These are phyloP conservation scores for Lochmaea capreae DNA, from an alignment of 2,888 invertebrate genomes.

Conservation along the genomic window DNA sequence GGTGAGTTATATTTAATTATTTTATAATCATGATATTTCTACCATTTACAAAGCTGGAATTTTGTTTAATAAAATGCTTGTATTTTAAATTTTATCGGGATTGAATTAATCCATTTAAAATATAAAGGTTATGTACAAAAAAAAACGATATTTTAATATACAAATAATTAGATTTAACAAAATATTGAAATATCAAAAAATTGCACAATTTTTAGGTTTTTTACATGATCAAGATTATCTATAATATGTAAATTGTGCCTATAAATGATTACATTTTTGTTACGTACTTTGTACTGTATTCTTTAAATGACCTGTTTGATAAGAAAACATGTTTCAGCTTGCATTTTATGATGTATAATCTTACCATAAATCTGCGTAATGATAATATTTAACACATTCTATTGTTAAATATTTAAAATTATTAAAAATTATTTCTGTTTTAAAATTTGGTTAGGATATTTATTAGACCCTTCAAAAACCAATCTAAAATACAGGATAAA, in stretches of 20 bases:
- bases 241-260: background rate
- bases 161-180: too few species aligned
- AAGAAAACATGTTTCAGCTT: conserved; percentile 3
- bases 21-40: too few species aligned
- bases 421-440: too few species aligned
- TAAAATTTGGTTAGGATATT: too few species aligned
- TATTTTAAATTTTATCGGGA: too few species aligned
- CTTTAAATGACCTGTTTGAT: background rate
- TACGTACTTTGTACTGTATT: background rate
- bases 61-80: too few species aligned
- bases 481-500: background rate
- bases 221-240: background rate
- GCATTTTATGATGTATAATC: background rate
- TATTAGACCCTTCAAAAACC: background rate
- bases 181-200: background rate
- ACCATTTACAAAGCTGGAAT: too few species aligned
- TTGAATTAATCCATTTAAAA: too few species aligned
- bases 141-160: too few species aligned
- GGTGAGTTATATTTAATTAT: conserved; percentile 46
- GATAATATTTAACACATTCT: too few species aligned
- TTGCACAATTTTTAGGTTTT: background rate
- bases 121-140: too few species aligned
- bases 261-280: background rate
- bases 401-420: too few species aligned
- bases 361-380: background rate